Base-by-base conservation (phyloP, 2,113 vertebrate species). In the Collichthys lucidus region DNA sequence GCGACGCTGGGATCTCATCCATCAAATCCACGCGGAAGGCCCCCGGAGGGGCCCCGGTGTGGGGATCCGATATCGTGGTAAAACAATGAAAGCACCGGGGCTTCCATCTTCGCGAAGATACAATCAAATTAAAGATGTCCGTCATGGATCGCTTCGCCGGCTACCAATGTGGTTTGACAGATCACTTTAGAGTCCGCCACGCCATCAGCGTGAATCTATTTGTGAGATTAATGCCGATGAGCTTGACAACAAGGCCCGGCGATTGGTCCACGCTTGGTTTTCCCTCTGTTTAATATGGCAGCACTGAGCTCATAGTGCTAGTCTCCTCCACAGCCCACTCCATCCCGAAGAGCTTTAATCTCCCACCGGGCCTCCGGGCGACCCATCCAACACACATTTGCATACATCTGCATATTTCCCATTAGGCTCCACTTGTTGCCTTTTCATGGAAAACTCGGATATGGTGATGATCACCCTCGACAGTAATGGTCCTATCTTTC, bases 371-470 rank as follows among this genome's bases (percentile, higher is more conserved):
- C 92, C 90, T 84, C 85, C 88, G 83, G 89, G 90, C 87, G 77
- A 85, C 86, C 91, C 88, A 88, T 93, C 89, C 85, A 92, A 80
- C 87, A 49, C 15, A 52, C 86, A 94, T 93, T 94, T 92, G 89
- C 93, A 95, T 94, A 93, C 74, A 95, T 95, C 90, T 95, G 87
- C 93, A 94, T 94, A 92, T 94, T 93, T 93, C 82, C 88, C 90
- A 91, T 94, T 92, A 91, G 88, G 84, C 87, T 86, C 83, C 90
- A 92, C 90, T 93, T 93, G 92, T 94, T 91, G 91, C 89, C 90
- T 93, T 92, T 92, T 91, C 87, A 87, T 78, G 85, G 83, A 86
- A 86, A 90, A 91, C 89, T 88, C 49, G 65, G 85, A 91, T 89
- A 87, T 77, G 86, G 74, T 74, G 88, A 94, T 91, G 90, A 93